Conservation (phyloP, 2,888 invertebrate species). For the Sphaerophoria rueppellii region DNA sequence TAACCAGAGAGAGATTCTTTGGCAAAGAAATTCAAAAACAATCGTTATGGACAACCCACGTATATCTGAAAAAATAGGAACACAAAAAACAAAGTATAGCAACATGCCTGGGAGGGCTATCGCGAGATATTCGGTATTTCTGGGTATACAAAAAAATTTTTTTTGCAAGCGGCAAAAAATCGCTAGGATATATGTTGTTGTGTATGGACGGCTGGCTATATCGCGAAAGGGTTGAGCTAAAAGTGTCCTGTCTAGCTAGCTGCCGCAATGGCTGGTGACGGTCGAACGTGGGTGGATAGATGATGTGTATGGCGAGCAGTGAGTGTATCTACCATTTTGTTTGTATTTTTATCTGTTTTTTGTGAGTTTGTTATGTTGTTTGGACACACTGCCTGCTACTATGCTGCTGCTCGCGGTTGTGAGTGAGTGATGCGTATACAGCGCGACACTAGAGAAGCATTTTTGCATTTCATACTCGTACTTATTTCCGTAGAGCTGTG, state of each 20-base stretch:
- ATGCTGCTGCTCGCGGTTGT: slow-evolving; percentile 7
- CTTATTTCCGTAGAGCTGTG: slow-evolving; percentile 49
- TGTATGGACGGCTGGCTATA: too few relatives aligned
- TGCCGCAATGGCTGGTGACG: slow-evolving; percentile 2
- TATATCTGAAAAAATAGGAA: slow-evolving; percentile 9
- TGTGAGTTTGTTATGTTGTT: slow-evolving; percentile 21
- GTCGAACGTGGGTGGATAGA: slow-evolving; percentile 6
- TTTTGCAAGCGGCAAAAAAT: slow-evolving; percentile 19
- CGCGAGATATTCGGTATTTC: slow-evolving; percentile 55
- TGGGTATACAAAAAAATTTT: slow-evolving; percentile 19
- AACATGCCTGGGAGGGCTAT: slow-evolving; percentile 58
- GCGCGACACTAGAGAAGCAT: slow-evolving; percentile 70
- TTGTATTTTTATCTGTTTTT: slow-evolving; percentile 65
- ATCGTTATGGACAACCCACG: slow-evolving; percentile 66
- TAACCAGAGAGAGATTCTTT: slow-evolving; percentile 36
- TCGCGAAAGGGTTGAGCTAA: slow-evolving; percentile 60
- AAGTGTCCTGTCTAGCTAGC: slow-evolving; percentile 58
- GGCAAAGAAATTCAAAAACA: slow-evolving; percentile 67
- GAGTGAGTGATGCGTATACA: slow-evolving; percentile 72
- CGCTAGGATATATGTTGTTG: slow-evolving; percentile 30
- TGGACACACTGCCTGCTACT: neutral
- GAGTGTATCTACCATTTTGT: slow-evolving; percentile 69
- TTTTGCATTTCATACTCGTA: slow-evolving; percentile 54
- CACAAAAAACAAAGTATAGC: slow-evolving; percentile 8
- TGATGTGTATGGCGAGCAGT: neutral